A percentile compares a stretch with the other conserved stretches of the same genome.
phyloP scores from a whole-genome alignment of 2,113 vertebrate species.

The Notechis scutatus region DNA sequence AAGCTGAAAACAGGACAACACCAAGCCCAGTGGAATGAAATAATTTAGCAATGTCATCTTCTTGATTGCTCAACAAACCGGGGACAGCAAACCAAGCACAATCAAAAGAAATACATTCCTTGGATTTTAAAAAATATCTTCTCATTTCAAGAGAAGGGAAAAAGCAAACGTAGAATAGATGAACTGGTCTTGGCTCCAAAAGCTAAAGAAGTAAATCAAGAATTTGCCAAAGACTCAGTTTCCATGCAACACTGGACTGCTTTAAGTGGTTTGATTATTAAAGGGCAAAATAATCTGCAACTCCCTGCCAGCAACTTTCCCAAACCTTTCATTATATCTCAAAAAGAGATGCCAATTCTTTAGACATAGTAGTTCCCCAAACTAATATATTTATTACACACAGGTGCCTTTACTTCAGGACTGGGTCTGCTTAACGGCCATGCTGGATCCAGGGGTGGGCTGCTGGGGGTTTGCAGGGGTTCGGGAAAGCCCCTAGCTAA shows the following conservation, averaged over 20 bases:
- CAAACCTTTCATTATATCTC: background rate
- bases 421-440: background rate
- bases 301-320: background rate
- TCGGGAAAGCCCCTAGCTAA: too few species aligned
- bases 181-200: background rate
- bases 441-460: background rate
- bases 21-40: too few species aligned
- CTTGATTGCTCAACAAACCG: background rate
- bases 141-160: background rate
- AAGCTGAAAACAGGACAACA: background rate
- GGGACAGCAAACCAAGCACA: background rate
- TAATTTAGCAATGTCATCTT: background rate
- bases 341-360: background rate
- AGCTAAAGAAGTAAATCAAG: conserved; percentile 10
- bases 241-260: too few species aligned
- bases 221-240: too few species aligned
- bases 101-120: background rate
- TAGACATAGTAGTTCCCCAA: background rate
- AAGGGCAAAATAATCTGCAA: background rate
- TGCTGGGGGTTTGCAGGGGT: too few species aligned
- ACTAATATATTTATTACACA: background rate
- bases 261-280: background rate
- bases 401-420: background rate
- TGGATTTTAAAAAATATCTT: background rate
- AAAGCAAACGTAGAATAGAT: background rate